Conservation (phyloP, 2,113 vertebrate genomes). For the Alaudala cheleensis region DNA sequence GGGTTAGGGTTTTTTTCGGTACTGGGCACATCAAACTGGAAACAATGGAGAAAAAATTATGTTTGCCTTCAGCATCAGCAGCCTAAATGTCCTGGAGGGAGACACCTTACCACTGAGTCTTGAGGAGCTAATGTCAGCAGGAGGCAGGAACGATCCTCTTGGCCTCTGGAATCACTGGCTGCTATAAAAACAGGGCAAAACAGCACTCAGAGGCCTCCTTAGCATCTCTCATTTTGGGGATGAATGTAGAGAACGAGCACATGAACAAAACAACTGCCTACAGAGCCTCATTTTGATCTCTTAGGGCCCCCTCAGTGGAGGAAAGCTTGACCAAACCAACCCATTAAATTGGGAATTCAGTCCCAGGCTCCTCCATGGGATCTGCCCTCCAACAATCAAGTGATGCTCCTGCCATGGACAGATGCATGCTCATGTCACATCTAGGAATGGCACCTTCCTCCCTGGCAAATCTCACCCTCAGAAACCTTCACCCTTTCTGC, state of each 20-base stretch:
- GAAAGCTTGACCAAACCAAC: not conserved
- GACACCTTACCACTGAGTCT: not conserved
- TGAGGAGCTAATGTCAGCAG: not conserved
- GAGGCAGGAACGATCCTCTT: not conserved
- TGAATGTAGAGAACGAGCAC: not conserved
- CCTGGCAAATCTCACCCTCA: not conserved
- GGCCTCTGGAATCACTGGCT: not conserved
- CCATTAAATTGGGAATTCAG: not conserved
- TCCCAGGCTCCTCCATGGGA: not conserved
- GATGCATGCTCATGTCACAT: not conserved
- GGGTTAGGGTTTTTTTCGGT: not conserved
- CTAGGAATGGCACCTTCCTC: not conserved
- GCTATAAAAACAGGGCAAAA: not conserved
- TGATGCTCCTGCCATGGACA: not conserved
- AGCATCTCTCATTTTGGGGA: not conserved
- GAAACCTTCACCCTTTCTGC: not conserved
- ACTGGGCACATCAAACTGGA: not conserved
- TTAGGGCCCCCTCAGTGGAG: not conserved
- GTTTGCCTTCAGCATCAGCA: not conserved
- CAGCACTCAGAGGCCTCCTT: not conserved
- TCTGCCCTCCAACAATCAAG: not conserved
- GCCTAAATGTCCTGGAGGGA: not conserved
- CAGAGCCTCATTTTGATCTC: not conserved
- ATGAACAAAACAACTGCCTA: not conserved
- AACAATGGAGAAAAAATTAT: not conserved